phyloP scores from a whole-genome alignment of 2,797 vertebrate species.

The Atherinosoma microstoma region DNA sequence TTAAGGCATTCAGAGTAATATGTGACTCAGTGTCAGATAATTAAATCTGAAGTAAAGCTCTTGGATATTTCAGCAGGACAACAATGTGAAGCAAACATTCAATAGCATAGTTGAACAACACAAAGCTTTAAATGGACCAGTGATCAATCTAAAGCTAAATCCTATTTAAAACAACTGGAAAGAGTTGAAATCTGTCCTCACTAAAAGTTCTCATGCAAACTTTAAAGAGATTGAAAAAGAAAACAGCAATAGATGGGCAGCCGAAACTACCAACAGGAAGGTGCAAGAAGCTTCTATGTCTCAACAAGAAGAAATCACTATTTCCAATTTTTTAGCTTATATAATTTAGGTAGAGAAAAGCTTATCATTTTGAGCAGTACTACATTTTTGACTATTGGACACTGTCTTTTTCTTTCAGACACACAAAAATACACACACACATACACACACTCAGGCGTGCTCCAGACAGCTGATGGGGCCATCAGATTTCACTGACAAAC shows the following conservation, averaged over 20 bases:
- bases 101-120: neutral
- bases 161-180: neutral
- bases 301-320: neutral
- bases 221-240: neutral
- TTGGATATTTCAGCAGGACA: neutral
- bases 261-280: neutral
- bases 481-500: slow-evolving; percentile 92
- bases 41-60: neutral
- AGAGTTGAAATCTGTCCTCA: neutral
- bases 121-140: neutral
- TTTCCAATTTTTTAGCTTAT: neutral
- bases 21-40: neutral
- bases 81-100: neutral
- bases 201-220: neutral
- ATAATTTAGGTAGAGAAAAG: neutral
- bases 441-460: slow-evolving; percentile 73
- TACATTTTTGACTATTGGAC: neutral
- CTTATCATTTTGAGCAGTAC: neutral
- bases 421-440: slow-evolving; percentile 17
- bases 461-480: slow-evolving; percentile 90
- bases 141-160: neutral
- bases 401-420: slow-evolving; percentile 31
- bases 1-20: neutral
- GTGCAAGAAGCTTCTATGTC: too few relatives aligned
- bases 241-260: too few relatives aligned